Evolutionary conservation across 2,888 invertebrate species (phyloP), one percentile per base, ranked within the genome.

Genomic region (Drosophila koepferae): DNA sequence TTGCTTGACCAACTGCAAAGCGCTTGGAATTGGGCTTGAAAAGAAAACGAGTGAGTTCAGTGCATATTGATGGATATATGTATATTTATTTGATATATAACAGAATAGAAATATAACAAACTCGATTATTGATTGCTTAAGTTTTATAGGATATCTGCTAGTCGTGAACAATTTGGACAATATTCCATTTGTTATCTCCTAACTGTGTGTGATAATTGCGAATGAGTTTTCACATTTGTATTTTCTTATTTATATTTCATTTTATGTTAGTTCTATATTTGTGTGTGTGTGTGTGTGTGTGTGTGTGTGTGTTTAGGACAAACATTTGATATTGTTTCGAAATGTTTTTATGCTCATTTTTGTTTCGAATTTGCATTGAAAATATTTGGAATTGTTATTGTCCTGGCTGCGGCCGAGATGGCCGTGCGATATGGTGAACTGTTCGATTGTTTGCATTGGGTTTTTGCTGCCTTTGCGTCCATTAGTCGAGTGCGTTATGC

Each of bases 401-500:
- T 58, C 62, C 10, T 49, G 60, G 56, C 38, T 46, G 9, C 40
- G 60, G 43, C 34, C 41, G 9, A 41, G 34, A 53, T 55, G 7
- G 16, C 23, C 55, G 16, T 55, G 40, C 34, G 54, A 38, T 48
- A 44, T 60, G 55, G 56, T 10, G 55, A 64, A 67, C 20, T 58
- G 58, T 54, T 49, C 56, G 69, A 78, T 81, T 84, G 74, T 70
- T 83, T 61, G 55, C 58, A 49, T 46, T 58, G 58, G 46, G 9
- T 20, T 65, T 55, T 46, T 53, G 31, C 23, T 28, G 23, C 48
- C 10, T 16, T 16, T 49, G 51, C 14, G 23, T 54, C 59, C 59
- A 73, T 63, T 64, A 46, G 58, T 1, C 9, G 44, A 20, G 20
- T 28, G 14, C 36, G 10, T 34, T 7, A 23, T 44, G 20, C 49